Conservation (phyloP, 2,888 invertebrate species). For the Coleophora deauratella region DNA sequence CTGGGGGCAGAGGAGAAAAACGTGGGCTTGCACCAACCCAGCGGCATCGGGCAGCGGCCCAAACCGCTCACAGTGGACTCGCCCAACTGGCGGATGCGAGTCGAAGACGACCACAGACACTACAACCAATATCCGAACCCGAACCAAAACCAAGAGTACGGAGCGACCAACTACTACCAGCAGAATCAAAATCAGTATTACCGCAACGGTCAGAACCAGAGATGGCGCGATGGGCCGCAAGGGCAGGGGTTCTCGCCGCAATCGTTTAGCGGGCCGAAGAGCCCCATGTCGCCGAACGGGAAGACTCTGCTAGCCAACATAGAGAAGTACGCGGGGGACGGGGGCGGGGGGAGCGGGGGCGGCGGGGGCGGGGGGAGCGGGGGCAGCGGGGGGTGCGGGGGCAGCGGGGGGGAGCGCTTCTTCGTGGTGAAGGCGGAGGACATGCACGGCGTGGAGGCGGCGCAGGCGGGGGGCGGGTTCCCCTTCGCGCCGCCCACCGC, state of each 20-base stretch:
- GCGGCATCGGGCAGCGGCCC: constrained; percentile 84
- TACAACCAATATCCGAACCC: constrained; percentile 29
- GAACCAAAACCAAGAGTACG: constrained; percentile 35
- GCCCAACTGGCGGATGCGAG: constrained; percentile 52
- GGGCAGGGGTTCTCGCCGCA: constrained; percentile 42
- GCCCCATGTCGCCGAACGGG: constrained; percentile 52
- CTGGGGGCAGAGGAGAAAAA: constrained; percentile 82
- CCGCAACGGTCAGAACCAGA: constrained; percentile 32
- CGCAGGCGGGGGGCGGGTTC: constrained; percentile 70
- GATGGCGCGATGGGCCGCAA: constrained; percentile 30
- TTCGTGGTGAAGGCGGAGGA: constrained; percentile 77
- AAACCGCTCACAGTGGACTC: constrained; percentile 77
- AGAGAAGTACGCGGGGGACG: constrained; percentile 44
- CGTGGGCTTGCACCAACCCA: constrained; percentile 79
- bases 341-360: constrained; percentile 21
- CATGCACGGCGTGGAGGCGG: constrained; percentile 69
- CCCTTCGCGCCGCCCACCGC: constrained; percentile 76
- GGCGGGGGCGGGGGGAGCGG: constrained; percentile 18
- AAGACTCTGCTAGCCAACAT: constrained; percentile 51
- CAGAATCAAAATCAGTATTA: constrained; percentile 32
- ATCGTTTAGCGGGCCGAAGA: constrained; percentile 34
- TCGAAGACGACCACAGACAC: constrained; percentile 37
- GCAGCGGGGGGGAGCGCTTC: constrained; percentile 46
- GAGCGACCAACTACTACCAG: constrained; percentile 29
- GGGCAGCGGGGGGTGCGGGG: constrained; percentile 16